Percentiles rank a stretch among this genome's conserved stretches.
Evolutionary conservation across 2,797 vertebrate species (phyloP).

Genomic region (Pseudomugil gertrudae): DNA sequence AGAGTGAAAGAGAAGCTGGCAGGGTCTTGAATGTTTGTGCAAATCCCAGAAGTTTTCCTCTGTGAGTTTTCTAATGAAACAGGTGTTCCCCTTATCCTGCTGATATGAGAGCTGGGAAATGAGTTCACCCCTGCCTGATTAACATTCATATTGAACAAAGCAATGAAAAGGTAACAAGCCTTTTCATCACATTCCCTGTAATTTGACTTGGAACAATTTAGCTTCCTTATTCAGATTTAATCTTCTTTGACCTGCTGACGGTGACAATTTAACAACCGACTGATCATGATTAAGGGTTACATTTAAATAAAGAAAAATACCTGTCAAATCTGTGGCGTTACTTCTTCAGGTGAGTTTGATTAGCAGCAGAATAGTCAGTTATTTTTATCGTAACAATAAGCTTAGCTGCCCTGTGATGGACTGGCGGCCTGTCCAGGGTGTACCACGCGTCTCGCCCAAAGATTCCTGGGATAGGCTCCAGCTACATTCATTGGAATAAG

Average conservation of each 20-base stretch:
- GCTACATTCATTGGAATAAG: too few relatives aligned
- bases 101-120: slow-evolving; percentile 66
- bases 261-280: slow-evolving; percentile 30
- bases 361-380: neutral
- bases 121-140: slow-evolving; percentile 56
- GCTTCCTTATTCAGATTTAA: slow-evolving; percentile 47
- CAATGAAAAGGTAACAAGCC: slow-evolving; percentile 38
- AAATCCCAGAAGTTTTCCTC: slow-evolving; percentile 51
- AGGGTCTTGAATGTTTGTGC: slow-evolving; percentile 36
- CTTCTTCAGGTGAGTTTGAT: neutral
- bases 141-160: slow-evolving; percentile 59
- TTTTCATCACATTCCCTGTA: slow-evolving; percentile 42
- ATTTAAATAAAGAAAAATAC: slow-evolving; percentile 18
- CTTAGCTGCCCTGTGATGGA: neutral
- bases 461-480: too few relatives aligned
- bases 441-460: too few relatives aligned
- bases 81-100: slow-evolving; percentile 58
- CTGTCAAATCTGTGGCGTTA: neutral
- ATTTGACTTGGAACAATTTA: slow-evolving; percentile 45
- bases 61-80: slow-evolving; percentile 61
- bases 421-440: too few relatives aligned
- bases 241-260: slow-evolving; percentile 40
- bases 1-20: slow-evolving; percentile 25
- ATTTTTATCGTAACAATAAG: neutral
- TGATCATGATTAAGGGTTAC: slow-evolving; percentile 41